Evolutionary conservation across 1,140 invertebrate genomes (phyloP).

Genomic region (Philaenus spumarius): DNA sequence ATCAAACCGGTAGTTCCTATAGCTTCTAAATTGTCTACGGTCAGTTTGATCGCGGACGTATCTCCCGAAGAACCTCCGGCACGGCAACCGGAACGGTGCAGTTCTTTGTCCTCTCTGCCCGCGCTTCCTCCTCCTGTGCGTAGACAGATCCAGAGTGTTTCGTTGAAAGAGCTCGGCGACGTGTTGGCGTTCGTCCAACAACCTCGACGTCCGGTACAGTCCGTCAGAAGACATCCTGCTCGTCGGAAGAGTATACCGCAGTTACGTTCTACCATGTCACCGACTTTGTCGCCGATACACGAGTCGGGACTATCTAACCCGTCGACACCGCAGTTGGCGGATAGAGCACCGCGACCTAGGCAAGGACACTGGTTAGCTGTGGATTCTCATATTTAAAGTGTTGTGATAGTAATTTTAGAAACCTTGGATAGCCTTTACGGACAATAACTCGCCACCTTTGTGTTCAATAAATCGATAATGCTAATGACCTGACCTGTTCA

Average conservation of each 20-base stretch:
- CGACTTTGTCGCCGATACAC: slow-evolving; percentile 57
- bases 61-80: slow-evolving; percentile 25
- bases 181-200: slow-evolving; percentile 38
- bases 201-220: slow-evolving; percentile 21
- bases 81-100: slow-evolving; percentile 21
- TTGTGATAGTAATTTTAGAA: background rate
- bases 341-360: slow-evolving; percentile 18
- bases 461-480: slow-evolving; percentile 4
- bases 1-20: slow-evolving; percentile 13
- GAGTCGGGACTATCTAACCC: slow-evolving; percentile 68
- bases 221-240: slow-evolving; percentile 24
- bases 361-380: slow-evolving; percentile 19
- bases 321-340: slow-evolving; percentile 29
- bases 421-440: slow-evolving; percentile 10
- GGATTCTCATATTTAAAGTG: slow-evolving; percentile 13
- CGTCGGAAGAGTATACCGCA: slow-evolving; percentile 42
- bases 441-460: slow-evolving; percentile 12
- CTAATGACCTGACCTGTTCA: too few relatives aligned
- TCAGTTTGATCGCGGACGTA: slow-evolving; percentile 6
- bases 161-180: slow-evolving; percentile 45
- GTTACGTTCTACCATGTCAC: slow-evolving; percentile 45
- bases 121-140: slow-evolving; percentile 43
- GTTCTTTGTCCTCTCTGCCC: slow-evolving; percentile 35
- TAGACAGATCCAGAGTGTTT: slow-evolving; percentile 38
- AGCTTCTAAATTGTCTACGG: slow-evolving; percentile 2